Base-by-base conservation (phyloP, 2,797 vertebrate species). In the Sebastes alutus region DNA sequence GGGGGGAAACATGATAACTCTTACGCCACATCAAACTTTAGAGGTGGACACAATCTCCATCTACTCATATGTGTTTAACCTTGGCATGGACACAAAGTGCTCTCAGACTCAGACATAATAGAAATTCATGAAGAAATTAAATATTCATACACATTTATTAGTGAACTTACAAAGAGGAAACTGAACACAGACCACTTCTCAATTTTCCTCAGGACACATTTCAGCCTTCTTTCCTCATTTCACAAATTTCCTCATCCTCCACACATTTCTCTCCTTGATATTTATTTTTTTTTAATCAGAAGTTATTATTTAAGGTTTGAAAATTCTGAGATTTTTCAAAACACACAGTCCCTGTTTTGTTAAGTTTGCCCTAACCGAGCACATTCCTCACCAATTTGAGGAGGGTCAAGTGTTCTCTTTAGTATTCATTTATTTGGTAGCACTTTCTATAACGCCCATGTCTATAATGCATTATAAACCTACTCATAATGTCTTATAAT, bases 101-200 rank as follows among this genome's bases (percentile, higher is more conserved):
- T 38, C 29, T 60, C 67, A 63, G 27, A 81, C 33, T 73, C 75
- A 88, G 81, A 83, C 70, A 60, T 38, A 52, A 66, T 75, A 78
- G 46, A 83, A 85, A 88, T 89, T 84, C 63, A 85, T 87, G 69
- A 61, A 70, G 79, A 78, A 62, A 83, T 87, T 2, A 88, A 91
- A 88, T 78, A 91, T 86, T 83, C 61, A 87, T 83, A n/a, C 29
- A 73, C 35, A 35, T 75, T 35, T 27, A 77, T 78, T 35, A 67
- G 72, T 65, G 52, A 79, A 70, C 52, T 63, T 16, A 59, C 11
- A 9, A 14, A 73, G 71, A 85, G 6, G 5, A 70, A 56, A 81
- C 27, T 56, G 76, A 82, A 81, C 75, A 72, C 20, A 22, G 49
- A 18, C 49, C 7, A 56, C 20, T 27, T 74, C n/a, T 69, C 35